phyloP scores from a whole-genome alignment of 2,888 invertebrate species.

The Esperia sulphurella region DNA sequence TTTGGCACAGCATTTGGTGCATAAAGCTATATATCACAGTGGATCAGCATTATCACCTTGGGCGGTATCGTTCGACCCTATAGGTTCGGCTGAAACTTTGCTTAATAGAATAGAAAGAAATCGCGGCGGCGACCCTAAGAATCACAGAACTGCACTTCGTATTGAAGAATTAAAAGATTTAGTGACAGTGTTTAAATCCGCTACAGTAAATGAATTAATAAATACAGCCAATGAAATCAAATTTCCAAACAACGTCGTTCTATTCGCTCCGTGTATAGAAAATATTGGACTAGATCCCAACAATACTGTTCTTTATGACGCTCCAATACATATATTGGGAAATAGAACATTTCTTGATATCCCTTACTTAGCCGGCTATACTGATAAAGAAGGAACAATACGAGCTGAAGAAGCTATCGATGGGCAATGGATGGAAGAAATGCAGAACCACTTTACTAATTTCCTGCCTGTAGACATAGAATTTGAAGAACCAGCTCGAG shows the following conservation, averaged over 20 bases:
- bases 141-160: constrained; percentile 38
- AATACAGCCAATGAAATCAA: constrained; percentile 36
- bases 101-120: constrained; percentile 8
- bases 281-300: constrained; percentile 31
- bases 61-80: constrained; percentile 62
- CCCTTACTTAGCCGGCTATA: constrained; percentile 55
- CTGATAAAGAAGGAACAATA: constrained; percentile 58
- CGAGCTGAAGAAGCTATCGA: constrained; percentile 43
- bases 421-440: constrained; percentile 41
- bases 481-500: constrained; percentile 31
- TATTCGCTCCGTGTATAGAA: constrained; percentile 68
- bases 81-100: constrained; percentile 47
- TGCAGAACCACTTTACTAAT: constrained; percentile 53
- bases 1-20: constrained; percentile 38
- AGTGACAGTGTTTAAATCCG: constrained; percentile 36
- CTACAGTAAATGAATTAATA: constrained; percentile 35
- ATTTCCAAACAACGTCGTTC: constrained; percentile 51
- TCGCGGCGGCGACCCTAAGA: too few species aligned
- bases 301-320: constrained; percentile 43
- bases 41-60: constrained; percentile 63
- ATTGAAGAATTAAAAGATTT: constrained; percentile 32
- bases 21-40: constrained; percentile 60
- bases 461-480: constrained; percentile 57
- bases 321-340: constrained; percentile 48
- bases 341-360: constrained; percentile 50